Evolutionary conservation across 2,888 invertebrate species (phyloP), one percentile per base, ranked within the genome.

Genomic region (Notocelia uddmanniana): DNA sequence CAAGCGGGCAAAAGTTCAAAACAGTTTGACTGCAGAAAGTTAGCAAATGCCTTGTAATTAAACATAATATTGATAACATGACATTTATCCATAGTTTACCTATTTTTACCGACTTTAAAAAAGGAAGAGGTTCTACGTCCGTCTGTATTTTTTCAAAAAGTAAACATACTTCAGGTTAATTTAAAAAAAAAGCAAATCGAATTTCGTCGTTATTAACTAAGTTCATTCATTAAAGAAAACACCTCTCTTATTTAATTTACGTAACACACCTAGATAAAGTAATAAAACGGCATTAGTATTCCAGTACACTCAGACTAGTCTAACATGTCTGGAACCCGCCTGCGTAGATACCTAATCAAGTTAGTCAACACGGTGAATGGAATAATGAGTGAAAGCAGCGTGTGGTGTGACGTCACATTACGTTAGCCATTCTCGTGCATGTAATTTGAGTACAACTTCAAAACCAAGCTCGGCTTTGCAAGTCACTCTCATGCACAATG

Each of bases 351-450:
- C 41, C 41, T 45, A 45, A 64, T 64, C 52, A 37, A 64, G 64
- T 64, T 37, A 64, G 64, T 60, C 31, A 21, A 55, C 37, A 52
- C 21, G 34, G 64, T 48, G 31, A 21, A 26, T 37, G 64, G 64
- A 54, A 64, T 64, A 54, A 63, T 63, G 63, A 63, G 63, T 15
- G 60, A 60, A 60, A 31, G 50, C 31, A 37, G 52, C 34, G 52
- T 37, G 37, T 37, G 64, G 52, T 54, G 52, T 64, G 52, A 64
- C 52, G 63, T 63, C 34, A 52, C 52, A 64, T 37, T 37, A 64
- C 34, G 21, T 64, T 64, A 64, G 37, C 10, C 21, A 54, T 62
- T 48, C 23, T 18, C 60, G n/a, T 26, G 23, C 59, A 23, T 41
- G 41, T 34, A 11, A 57, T 19, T 11, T 34, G 18, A 5, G 18